Conservation (phyloP, 2,888 invertebrate genomes). For the Orthonychiurus folsomi region DNA sequence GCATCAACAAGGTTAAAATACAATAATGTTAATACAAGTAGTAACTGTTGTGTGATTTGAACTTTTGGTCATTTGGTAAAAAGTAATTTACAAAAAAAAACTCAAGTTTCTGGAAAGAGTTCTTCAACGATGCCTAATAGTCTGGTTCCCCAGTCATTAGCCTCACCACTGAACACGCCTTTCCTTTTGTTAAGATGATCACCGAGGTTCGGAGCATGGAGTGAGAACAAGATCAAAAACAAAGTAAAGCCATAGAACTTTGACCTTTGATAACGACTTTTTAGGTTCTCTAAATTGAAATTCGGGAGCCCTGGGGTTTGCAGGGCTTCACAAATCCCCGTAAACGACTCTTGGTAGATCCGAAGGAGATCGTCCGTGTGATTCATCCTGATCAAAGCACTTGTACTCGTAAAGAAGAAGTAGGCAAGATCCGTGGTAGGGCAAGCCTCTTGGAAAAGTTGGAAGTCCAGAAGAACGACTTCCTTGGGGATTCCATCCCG, state of each 20-base stretch:
- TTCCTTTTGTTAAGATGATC: too few relatives aligned
- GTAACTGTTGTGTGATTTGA: too few relatives aligned
- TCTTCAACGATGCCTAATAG: background rate
- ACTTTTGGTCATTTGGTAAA: too few relatives aligned
- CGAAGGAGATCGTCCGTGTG: slow-evolving; percentile 17
- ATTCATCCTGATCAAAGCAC: slow-evolving; percentile 13
- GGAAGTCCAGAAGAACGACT: slow-evolving; percentile 26
- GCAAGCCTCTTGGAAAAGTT: slow-evolving; percentile 17
- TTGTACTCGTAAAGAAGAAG: slow-evolving; percentile 24
- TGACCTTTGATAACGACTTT: slow-evolving; percentile 23
- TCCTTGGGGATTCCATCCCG: background rate
- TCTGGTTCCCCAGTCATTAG: background rate
- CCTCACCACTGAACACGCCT: background rate
- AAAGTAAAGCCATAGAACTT: slow-evolving; percentile 24
- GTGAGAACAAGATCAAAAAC: slow-evolving; percentile 16
- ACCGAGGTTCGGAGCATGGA: background rate
- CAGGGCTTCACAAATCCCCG: slow-evolving; percentile 17
- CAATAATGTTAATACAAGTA: too few relatives aligned
- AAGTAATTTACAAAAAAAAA: background rate
- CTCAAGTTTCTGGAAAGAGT: background rate
- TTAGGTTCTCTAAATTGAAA: slow-evolving; percentile 26
- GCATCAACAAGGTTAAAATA: too few relatives aligned
- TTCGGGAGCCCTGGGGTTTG: slow-evolving; percentile 12
- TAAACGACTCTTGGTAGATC: slow-evolving; percentile 19
- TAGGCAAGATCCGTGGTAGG: slow-evolving; percentile 21